Evolutionary conservation across 2,113 vertebrate species (phyloP), one percentile per base, ranked within the genome.

Genomic region (Catagonus wagneri): DNA sequence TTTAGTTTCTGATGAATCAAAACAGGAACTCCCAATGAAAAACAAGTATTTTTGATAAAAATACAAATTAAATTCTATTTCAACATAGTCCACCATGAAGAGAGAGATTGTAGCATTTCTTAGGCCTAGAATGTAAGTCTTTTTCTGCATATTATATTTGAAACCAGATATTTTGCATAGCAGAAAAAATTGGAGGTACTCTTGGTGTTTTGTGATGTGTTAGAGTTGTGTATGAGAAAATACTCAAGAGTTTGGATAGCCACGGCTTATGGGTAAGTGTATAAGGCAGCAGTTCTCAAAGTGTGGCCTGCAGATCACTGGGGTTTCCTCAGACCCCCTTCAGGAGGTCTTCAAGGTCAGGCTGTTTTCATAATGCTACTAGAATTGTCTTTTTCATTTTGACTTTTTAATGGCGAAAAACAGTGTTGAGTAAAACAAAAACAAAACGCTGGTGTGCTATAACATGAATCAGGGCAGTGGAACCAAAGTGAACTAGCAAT

Each of bases 231-330:
- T 68, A 11, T 86, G 50, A 90, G 36, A 74, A 88, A 27, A 39
- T 76, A 72, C n/a, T 69, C 44, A 80, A 27, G 22, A 39, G 12
- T 81, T 81, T 93, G 58, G 50, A 50, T 79, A 50, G 65, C 68
- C 80, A 71, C 14, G 25, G n/a, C n/a, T 94, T 92, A 85, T 97
- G 85, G 95, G 95, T 97, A 85, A 93, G 92, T 90, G 79, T 61
- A 84, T 60, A 86, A 74, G 25, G 25, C 23, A 66, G 22, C 36
- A 25, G 17, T 61, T 94, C 83, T 80, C 72, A 56, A 36, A 89
- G 19, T 85, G 78, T 85, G n/a, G 4, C 23, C 76, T 22, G 14
- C 29, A 22, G 50, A 11, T 89, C 71, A 23, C 81, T 56, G 39
- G n/a, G 16, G 4, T 58, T 58, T 95, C 20, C 72, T 54, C 65